Conservation (phyloP, 1,140 invertebrate species). For the Bombus superbus region DNA sequence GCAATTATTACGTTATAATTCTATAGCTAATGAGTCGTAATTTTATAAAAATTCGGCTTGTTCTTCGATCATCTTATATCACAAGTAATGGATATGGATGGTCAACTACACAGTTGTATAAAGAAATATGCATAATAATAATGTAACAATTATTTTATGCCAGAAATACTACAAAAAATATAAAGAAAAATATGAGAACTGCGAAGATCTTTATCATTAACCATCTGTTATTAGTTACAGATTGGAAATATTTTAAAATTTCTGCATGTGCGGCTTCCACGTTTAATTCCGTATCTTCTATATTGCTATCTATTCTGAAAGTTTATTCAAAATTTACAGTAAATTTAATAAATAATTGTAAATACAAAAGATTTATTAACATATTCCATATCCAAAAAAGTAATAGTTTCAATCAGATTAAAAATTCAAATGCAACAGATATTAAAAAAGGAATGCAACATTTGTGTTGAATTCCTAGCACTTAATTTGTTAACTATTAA, state of each 20-base stretch:
- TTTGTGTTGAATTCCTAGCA: too few relatives aligned
- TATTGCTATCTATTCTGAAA: slow-evolving; percentile 97
- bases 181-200: slow-evolving; percentile 99
- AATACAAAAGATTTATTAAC: background rate
- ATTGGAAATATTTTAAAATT: slow-evolving; percentile 99
- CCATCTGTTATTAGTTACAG: slow-evolving; percentile 98
- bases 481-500: background rate
- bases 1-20: slow-evolving; percentile 47
- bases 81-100: slow-evolving; percentile 59
- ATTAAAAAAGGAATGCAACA: background rate
- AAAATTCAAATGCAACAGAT: background rate
- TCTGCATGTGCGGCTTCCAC: slow-evolving; percentile 98
- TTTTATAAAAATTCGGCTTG: slow-evolving; percentile 59
- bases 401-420: background rate
- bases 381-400: background rate
- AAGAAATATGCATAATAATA: slow-evolving; percentile 34
- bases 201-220: slow-evolving; percentile 99
- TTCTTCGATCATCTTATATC: slow-evolving; percentile 48
- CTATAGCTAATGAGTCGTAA: slow-evolving; percentile 46
- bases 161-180: slow-evolving; percentile 98
- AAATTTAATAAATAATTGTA: background rate
- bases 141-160: slow-evolving; percentile 83
- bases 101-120: slow-evolving; percentile 37
- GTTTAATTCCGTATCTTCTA: slow-evolving; percentile 97
- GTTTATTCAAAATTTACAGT: slow-evolving; percentile 58